Evolutionary conservation across 2,113 vertebrate genomes (phyloP).

Genomic region (Myiagra hebetior): DNA sequence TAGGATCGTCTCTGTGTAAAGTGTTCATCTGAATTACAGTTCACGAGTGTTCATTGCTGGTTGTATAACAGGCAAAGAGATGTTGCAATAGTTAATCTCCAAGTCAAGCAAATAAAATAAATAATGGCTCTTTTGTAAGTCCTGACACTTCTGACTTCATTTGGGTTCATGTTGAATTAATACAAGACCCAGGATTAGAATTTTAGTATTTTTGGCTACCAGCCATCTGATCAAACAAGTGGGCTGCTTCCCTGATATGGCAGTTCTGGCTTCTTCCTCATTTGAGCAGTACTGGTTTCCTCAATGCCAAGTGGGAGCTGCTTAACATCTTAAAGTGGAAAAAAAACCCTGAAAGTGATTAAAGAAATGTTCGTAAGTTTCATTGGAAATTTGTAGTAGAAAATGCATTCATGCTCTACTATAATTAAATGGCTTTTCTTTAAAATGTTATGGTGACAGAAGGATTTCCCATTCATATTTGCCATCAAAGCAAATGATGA

Average conservation of each 20-base stretch:
- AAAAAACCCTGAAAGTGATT: background rate
- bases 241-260: background rate
- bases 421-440: background rate
- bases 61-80: background rate
- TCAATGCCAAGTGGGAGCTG: background rate
- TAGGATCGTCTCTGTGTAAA: background rate
- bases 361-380: background rate
- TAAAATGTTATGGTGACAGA: background rate
- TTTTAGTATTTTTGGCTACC: background rate
- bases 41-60: background rate
- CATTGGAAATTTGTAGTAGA: background rate
- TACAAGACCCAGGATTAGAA: background rate
- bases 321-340: background rate
- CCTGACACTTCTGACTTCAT: background rate
- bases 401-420: background rate
- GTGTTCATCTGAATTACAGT: background rate
- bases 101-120: conserved; percentile 19
- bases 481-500: background rate
- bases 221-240: background rate
- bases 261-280: background rate
- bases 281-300: background rate
- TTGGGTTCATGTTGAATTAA: background rate
- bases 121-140: background rate
- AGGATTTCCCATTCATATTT: background rate
- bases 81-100: conserved; percentile 30